Evolutionary conservation across 2,888 invertebrate species (phyloP).

Genomic region (Hypercompe scribonia): DNA sequence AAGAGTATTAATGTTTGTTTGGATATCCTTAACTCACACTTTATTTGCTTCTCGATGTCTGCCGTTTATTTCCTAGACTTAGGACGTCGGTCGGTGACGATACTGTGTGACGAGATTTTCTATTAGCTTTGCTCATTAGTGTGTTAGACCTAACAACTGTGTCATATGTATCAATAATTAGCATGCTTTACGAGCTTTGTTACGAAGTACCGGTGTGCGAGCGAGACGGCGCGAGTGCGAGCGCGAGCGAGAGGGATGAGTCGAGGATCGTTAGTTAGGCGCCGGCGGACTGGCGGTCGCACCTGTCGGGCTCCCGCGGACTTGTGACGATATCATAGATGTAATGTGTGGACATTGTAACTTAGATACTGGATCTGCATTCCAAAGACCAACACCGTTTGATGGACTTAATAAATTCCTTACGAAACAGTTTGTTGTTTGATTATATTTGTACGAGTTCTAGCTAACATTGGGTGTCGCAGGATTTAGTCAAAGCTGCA

Average conservation of each 20-base stretch:
- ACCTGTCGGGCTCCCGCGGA: conserved; percentile 39
- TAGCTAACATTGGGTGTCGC: background rate
- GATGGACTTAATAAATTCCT: conserved; percentile 81
- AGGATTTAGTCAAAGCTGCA: background rate
- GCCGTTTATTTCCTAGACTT: conserved; percentile 58
- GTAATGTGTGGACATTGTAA: conserved; percentile 67
- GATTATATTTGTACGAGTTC: conserved; percentile 18
- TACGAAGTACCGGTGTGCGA: conserved; percentile 49
- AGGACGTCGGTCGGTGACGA: conserved; percentile 54
- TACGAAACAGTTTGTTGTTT: conserved; percentile 52
- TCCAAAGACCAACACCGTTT: conserved; percentile 84
- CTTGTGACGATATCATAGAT: conserved; percentile 63
- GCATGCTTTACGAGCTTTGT: conserved; percentile 72
- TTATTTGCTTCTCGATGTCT: conserved; percentile 76
- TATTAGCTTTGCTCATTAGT: conserved; percentile 70
- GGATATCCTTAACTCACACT: conserved; percentile 76
- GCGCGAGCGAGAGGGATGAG: conserved; percentile 15
- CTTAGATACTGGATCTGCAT: conserved; percentile 81
- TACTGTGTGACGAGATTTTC: conserved; percentile 37
- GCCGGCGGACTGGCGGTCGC: conserved; percentile 35
- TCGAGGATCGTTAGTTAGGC: conserved; percentile 4
- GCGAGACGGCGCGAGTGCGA: conserved; percentile 23
- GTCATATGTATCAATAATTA: conserved; percentile 59
- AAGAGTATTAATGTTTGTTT: conserved; percentile 69
- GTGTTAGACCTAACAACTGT: conserved; percentile 67